Base-by-base conservation (phyloP, 2,797 vertebrate genomes). In the Anguilla megastoma region DNA sequence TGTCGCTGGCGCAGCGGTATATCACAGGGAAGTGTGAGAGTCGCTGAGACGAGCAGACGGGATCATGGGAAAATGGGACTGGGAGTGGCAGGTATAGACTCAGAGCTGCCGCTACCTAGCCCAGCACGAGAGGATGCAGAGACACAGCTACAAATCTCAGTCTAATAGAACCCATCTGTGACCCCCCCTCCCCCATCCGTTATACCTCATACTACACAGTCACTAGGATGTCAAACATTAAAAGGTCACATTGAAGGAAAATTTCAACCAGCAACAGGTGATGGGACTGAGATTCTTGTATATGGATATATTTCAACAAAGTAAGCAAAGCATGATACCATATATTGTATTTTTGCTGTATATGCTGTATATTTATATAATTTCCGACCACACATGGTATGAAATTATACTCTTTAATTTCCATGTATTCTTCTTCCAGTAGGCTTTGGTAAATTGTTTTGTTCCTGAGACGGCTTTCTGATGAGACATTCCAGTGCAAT, bases 211-310 rank as follows among this genome's bases (percentile, higher is more conserved):
- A 94, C 94, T 94, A 92, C 90, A 91, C 89, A 54, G 54, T 89
- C 90, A 91, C 89, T 87, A 89, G 89, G 91, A 94, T 91, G 90
- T 90, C 66, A 90, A 87, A 91, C 89, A 95, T 94, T 92, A 92
- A 93, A 93, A 92, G 93, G 91, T 89, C 90, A 88, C 82, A 90
- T 87, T 87, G 87, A 86, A 82, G 86, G 85, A 82, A 88, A 91
- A 91, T 89, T 88, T 86, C 91, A 94, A 91, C 87, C 86, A 92
- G 91, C 93, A 94, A 93, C 93, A 95, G 92, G 94, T 93, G 86
- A 91, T 5, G 89, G 86, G 52, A 88, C 63, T 83, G 85, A 54
- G 82, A 86, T 89, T 16, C 86, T 86, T 84, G 76, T 91, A 90
- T 82, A 90, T 86, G 89, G 89, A 91, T 86, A 89, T 90, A 27